Evolutionary conservation across 2,797 vertebrate genomes (phyloP), one percentile per base, ranked within the genome.

Genomic region (Sebastes alutus): DNA sequence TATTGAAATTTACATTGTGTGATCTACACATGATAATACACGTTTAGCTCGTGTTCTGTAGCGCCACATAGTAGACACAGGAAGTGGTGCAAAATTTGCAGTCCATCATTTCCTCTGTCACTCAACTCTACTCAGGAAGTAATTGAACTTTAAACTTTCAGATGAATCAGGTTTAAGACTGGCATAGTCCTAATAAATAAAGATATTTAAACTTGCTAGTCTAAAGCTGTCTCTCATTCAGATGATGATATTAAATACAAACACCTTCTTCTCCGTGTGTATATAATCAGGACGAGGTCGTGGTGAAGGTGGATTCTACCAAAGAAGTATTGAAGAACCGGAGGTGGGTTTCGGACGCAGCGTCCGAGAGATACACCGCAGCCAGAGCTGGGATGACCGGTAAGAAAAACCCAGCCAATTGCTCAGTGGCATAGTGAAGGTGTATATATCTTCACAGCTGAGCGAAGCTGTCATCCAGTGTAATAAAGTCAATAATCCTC

Each of bases 311-410:
- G 96, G 96, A 88, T 97, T 97, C 95, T 97, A 97, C 97, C 97
- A 97, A 96, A 97, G 97, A 96, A 97, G 96, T 96, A 94, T 96
- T 83, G 97, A 98, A 85, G 97, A 98, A 10, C 82, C 78, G 0
- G 97, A 98, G 25, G 95, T 96, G 58, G 96, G 96, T 14, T 98
- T 98, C 22, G 93, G 96, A 58, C 96, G 97, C 33, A 95, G 92
- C 4, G 95, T 93, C 38, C 91, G 97, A 67, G 97, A 98, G 91
- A 98, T 98, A 62, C 96, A 98, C 83, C 96, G 97, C 55, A 98
- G 97, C 93, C 97, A 98, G 94, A 98, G 97, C 88, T 98, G 97
- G 97, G 97, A 98, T 29, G 97, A 98, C 93, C 93, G 97, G 97
- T 98, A 89, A 85, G 88, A 68, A 75, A 52, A 29, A 6, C 10